phyloP scores from a whole-genome alignment of 2,888 invertebrate genomes.

The Ptycholaimellus sp. region DNA sequence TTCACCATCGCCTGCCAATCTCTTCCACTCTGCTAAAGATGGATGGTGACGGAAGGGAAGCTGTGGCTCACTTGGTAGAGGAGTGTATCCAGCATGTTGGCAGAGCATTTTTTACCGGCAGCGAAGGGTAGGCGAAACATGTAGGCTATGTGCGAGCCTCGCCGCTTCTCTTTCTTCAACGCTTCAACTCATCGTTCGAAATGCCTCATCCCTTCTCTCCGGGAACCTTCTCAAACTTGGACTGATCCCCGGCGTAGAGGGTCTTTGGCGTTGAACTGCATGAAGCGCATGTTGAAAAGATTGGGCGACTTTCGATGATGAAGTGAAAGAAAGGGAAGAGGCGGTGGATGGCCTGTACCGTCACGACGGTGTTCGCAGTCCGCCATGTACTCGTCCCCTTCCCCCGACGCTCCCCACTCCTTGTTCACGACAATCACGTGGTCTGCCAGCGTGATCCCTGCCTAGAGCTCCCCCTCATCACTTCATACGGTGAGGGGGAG shows the following conservation, averaged over 20 bases:
- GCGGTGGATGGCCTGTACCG: constrained; percentile 95
- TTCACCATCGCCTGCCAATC: constrained; percentile 64
- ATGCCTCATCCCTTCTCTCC: not conserved
- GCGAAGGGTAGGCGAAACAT: constrained; percentile 96
- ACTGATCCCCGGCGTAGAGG: constrained; percentile 80
- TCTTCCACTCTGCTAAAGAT: not conserved
- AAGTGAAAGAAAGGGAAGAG: constrained; percentile 94
- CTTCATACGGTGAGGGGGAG: no score
- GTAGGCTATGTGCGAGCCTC: constrained; percentile 91
- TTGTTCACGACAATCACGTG: constrained; percentile 84
- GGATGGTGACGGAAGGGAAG: not conserved
- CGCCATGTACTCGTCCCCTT: constrained; percentile 78
- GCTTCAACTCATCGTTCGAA: not conserved
- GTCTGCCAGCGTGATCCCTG: constrained; percentile 81
- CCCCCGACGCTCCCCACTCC: constrained; percentile 65
- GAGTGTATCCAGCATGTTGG: constrained; percentile 88
- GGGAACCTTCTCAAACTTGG: constrained; percentile 88
- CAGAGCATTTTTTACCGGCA: constrained; percentile 89
- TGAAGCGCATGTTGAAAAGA: constrained; percentile 96
- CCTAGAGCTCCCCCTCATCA: constrained; percentile 59
- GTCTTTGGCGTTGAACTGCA: constrained; percentile 93
- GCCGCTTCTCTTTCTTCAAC: constrained; percentile 72
- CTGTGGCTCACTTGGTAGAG: constrained; percentile 40
- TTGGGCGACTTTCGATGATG: constrained; percentile 83
- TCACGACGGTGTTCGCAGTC: constrained; percentile 96